Base-by-base conservation (phyloP, 2,113 vertebrate genomes). In the Anolis sagrei region DNA sequence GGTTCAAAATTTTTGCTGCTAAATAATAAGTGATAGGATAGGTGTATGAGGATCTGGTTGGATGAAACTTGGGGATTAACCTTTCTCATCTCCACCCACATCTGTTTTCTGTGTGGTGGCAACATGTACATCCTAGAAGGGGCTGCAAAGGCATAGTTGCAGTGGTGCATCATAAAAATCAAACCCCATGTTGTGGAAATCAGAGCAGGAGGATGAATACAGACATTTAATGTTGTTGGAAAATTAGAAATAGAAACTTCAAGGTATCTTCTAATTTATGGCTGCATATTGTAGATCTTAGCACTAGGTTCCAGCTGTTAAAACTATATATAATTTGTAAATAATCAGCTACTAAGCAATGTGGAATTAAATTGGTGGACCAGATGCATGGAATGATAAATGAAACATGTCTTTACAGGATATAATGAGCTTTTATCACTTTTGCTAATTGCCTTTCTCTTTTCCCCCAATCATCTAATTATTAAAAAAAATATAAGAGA, bases 291-390 rank as follows among this genome's bases (percentile, higher is more conserved):
- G 48, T 34, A 73, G 81, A 84, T 23, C 49, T 89, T 80, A 84
- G 14, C 23, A 18, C 51, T 0, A 0, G 0, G 84, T 89, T 88
- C 64, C 70, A 87, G 82, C 74, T 87, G 70, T 76, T 82, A 77
- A 58, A 61, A 39, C 51, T 87, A 1, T 68, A 79, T 81, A 69
- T 85, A 69, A 68, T 73, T 68, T 84, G 79, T 68, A 27, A 85
- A 83, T 84, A 48, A 87, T 82, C 74, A 78, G 74, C 80, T 32
- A 27, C 66, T 85, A 61, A 74, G 83, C 51, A 88, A 49, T 39
- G 36, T 34, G 21, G 81, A 58, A 83, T 74, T 64, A 74, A 68
- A 9, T 70, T 83, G 83, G 36, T 76, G 68, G 10, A 23, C 79
- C 54, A 21, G 61, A 64, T 87, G 39, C 61, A 4, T 72, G 25